phyloP scores from a whole-genome alignment of 2,888 invertebrate genomes.

The Pterostichus madidus region DNA sequence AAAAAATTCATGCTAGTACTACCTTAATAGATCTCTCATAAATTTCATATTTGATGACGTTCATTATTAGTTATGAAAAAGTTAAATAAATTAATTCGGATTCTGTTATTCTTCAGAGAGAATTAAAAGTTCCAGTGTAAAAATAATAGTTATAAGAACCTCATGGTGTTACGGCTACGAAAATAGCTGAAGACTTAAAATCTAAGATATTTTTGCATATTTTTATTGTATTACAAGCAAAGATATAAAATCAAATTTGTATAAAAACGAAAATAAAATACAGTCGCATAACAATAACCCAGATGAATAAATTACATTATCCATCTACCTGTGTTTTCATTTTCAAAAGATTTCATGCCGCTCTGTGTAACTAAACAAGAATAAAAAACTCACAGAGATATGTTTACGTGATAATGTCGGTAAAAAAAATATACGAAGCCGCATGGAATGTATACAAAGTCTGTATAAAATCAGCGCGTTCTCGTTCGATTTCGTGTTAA shows the following conservation, averaged over 20 bases:
- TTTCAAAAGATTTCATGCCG: slow-evolving; percentile 48
- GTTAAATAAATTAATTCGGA: too few relatives aligned
- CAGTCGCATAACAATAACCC: slow-evolving; percentile 33
- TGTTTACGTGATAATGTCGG: slow-evolving; percentile 65
- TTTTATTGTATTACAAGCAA: too few relatives aligned
- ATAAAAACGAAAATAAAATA: slow-evolving; percentile 52
- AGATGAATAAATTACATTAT: slow-evolving; percentile 43
- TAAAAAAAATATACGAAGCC: slow-evolving; percentile 63
- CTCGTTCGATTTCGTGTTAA: slow-evolving; percentile 1
- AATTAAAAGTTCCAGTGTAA: too few relatives aligned
- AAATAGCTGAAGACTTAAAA: too few relatives aligned
- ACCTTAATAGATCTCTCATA: too few relatives aligned
- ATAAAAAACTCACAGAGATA: slow-evolving; percentile 61
- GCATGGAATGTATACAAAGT: slow-evolving; percentile 58
- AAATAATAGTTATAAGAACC: too few relatives aligned
- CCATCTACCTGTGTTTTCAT: slow-evolving; percentile 41
- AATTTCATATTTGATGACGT: too few relatives aligned
- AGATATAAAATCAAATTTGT: slow-evolving; percentile 33
- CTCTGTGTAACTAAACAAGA: slow-evolving; percentile 51
- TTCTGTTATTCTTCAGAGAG: too few relatives aligned
- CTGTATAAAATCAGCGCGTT: slow-evolving; percentile 56
- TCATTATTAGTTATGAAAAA: too few relatives aligned
- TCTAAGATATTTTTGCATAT: not conserved
- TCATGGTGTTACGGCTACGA: too few relatives aligned
- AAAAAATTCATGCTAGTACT: too few relatives aligned